phyloP scores from a whole-genome alignment of 2,888 invertebrate species.

The Chloroclystis v-ata region DNA sequence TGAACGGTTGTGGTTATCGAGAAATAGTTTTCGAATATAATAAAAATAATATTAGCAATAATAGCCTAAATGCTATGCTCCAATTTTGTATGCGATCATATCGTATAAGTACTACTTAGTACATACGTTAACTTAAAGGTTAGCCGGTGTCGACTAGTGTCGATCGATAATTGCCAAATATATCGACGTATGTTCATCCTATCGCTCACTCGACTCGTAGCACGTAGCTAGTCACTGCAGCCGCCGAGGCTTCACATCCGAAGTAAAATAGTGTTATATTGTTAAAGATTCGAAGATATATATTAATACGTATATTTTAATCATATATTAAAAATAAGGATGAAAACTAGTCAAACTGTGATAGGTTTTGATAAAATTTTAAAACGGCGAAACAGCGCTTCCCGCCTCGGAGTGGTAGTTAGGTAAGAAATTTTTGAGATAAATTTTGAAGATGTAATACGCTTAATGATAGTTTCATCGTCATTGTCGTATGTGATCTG shows the following conservation, averaged over 20 bases:
- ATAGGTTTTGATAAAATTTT: conserved; percentile 79
- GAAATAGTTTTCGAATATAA: conserved; percentile 74
- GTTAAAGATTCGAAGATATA: conserved; percentile 70
- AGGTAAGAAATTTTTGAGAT: conserved; percentile 43
- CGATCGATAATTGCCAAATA: conserved; percentile 45
- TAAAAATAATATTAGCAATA: conserved; percentile 75
- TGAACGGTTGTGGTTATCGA: conserved; percentile 78
- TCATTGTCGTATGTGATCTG: conserved; percentile 38
- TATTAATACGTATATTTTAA: conserved; percentile 77
- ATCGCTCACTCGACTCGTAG: conserved; percentile 38
- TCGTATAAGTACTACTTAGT: conserved; percentile 55
- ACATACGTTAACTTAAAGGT: conserved; percentile 34
- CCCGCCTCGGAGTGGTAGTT: conserved; percentile 47
- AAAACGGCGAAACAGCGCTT: conserved; percentile 47
- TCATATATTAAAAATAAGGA: conserved; percentile 77
- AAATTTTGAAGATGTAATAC: conserved; percentile 45
- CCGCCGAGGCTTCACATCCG: conserved; percentile 52
- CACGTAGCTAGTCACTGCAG: conserved; percentile 29
- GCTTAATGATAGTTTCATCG: conserved; percentile 42
- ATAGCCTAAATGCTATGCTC: conserved; percentile 73
- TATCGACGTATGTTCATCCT: conserved; percentile 32
- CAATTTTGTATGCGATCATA: conserved; percentile 70
- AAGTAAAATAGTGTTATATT: conserved; percentile 75
- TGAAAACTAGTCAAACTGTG: conserved; percentile 79
- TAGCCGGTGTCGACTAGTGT: conserved; percentile 38